phyloP scores from a whole-genome alignment of 2,113 vertebrate species.

The Oenanthe oenanthe region DNA sequence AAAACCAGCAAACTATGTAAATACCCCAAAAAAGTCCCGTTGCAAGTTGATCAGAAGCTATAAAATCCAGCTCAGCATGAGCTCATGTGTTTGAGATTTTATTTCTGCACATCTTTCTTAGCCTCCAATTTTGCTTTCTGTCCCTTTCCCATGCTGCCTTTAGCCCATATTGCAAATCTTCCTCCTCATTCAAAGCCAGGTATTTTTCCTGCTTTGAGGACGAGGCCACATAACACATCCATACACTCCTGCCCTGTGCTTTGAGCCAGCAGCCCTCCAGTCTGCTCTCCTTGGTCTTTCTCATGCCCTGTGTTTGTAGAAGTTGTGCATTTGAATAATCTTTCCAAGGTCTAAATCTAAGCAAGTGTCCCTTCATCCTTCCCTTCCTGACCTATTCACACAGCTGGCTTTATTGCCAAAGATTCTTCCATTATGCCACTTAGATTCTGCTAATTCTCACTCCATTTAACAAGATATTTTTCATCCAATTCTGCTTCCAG shows the following conservation, averaged over 20 bases:
- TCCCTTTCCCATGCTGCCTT: background rate
- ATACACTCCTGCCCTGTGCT: background rate
- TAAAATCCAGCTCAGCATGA: background rate
- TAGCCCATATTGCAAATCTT: background rate
- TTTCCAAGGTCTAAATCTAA: background rate
- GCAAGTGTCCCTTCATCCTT: background rate
- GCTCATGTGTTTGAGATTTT: background rate
- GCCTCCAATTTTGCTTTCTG: background rate
- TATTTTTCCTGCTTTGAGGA: background rate
- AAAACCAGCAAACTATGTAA: background rate
- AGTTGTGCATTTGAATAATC: background rate
- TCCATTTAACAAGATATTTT: background rate
- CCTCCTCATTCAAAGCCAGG: background rate
- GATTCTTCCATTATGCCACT: background rate
- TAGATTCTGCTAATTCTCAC: background rate
- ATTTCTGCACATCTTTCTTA: background rate
- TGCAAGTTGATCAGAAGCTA: rapidly evolving
- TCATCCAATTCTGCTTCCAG: background rate
- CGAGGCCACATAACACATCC: background rate
- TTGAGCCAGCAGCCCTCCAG: background rate
- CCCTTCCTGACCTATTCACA: background rate
- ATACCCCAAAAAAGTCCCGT: background rate
- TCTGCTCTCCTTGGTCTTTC: background rate
- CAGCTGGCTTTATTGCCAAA: background rate
- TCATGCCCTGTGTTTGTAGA: background rate